A percentile compares a stretch with the other conserved stretches of the same genome.
phyloP scores from a whole-genome alignment of 2,113 vertebrate genomes.

The Bos taurus region ARS-UCD2.0 NC_037333.1:31880001-31880500 shows the following conservation, averaged over 20 bases:
- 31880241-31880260: not conserved
- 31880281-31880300: not conserved
- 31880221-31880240: not conserved
- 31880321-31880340: not conserved
- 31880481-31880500: no score
- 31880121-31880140: not conserved
- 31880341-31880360: not conserved
- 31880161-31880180: not conserved
- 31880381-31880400: not conserved
- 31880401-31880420: not conserved
- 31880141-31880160: not conserved
- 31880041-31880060: not conserved
- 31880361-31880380: not conserved
- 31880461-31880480: not conserved
- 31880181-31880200: slow-evolving; percentile 23
- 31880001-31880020: not conserved
- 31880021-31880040: not conserved
- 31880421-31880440: not conserved
- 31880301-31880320: not conserved
- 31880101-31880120: not conserved
- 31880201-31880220: not conserved
- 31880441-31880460: not conserved
- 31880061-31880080: not conserved
- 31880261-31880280: not conserved
- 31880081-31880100: not conserved